These are phyloP conservation scores for Mayetiola destructor DNA, from an alignment of 2,888 invertebrate species.

Conservation along the genomic window DNA sequence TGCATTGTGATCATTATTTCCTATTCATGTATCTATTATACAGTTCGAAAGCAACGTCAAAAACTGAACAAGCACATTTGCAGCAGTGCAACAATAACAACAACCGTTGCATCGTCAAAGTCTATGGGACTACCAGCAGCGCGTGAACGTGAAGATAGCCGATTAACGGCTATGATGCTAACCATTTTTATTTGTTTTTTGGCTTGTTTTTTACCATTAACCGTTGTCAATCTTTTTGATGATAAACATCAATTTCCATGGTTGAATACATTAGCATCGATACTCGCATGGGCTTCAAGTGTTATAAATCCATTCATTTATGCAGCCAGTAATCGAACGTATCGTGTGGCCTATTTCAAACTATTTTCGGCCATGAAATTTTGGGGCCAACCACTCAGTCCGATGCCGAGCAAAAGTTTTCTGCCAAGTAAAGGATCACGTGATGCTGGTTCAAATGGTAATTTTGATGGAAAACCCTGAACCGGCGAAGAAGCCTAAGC, in stretches of 20 bases:
- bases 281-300: conserved; percentile 79
- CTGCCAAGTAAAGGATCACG: conserved; percentile 32
- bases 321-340: conserved; percentile 76
- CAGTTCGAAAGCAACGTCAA: conserved; percentile 55
- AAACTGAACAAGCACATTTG: conserved; percentile 37
- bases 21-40: conserved; percentile 74
- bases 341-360: conserved; percentile 31
- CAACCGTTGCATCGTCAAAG: background rate
- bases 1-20: conserved; percentile 72
- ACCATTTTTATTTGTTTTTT: conserved; percentile 77
- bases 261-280: conserved; percentile 68
- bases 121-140: background rate
- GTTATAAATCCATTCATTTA: conserved; percentile 84
- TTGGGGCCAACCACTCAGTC: conserved; percentile 33
- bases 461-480: background rate
- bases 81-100: background rate
- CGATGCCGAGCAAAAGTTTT: conserved; percentile 33
- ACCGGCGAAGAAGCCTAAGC: no score
- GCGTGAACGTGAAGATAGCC: conserved; percentile 52
- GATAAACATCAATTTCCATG: conserved; percentile 58
- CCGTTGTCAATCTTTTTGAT: conserved; percentile 77
- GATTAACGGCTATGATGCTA: conserved; percentile 73
- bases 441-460: conserved; percentile 20
- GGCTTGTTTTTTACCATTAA: conserved; percentile 72
- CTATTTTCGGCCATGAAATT: conserved; percentile 31